Conservation (phyloP, 2,888 invertebrate genomes). For the Mongoloraphidia duomilia region DNA sequence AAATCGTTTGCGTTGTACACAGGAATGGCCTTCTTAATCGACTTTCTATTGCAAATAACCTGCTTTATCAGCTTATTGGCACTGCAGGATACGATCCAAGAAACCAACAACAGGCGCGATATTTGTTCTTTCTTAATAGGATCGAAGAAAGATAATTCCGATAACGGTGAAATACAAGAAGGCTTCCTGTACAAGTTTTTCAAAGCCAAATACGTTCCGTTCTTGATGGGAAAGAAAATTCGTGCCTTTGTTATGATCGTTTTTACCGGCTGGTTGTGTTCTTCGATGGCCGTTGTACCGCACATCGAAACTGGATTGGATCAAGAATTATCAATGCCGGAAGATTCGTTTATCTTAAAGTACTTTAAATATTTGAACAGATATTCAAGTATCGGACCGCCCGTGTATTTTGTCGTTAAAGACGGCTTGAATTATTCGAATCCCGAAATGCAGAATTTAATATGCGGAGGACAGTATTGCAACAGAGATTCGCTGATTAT, state of each 20-base stretch:
- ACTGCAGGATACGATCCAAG: conserved; percentile 59
- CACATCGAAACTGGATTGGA: conserved; percentile 88
- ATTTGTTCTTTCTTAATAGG: conserved; percentile 69
- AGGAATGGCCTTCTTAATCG: conserved; percentile 84
- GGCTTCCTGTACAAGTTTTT: conserved; percentile 77
- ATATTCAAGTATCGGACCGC: conserved; percentile 82
- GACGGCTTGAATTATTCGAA: conserved; percentile 58
- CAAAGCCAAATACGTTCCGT: conserved; percentile 73
- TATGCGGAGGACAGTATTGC: conserved; percentile 69
- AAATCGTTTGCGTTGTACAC: conserved; percentile 94
- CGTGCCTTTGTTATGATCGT: conserved; percentile 63
- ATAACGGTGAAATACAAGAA: conserved; percentile 38
- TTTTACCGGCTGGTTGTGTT: conserved; percentile 86
- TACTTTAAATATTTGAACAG: conserved; percentile 78
- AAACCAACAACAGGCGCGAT: conserved; percentile 56
- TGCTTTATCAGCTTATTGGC: conserved; percentile 87
- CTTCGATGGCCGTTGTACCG: conserved; percentile 77
- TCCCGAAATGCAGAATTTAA: conserved; percentile 56
- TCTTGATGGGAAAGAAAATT: conserved; percentile 62
- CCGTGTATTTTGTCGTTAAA: conserved; percentile 85
- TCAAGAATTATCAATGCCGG: conserved; percentile 93
- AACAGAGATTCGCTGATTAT: conserved; percentile 59
- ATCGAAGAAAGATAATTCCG: conserved; percentile 42
- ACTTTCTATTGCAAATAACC: conserved; percentile 91
- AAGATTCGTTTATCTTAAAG: conserved; percentile 88